Percentiles rank a stretch among this genome's conserved stretches.
Evolutionary conservation across 2,797 vertebrate species (phyloP).

Genomic region (Fringilla coelebs): DNA sequence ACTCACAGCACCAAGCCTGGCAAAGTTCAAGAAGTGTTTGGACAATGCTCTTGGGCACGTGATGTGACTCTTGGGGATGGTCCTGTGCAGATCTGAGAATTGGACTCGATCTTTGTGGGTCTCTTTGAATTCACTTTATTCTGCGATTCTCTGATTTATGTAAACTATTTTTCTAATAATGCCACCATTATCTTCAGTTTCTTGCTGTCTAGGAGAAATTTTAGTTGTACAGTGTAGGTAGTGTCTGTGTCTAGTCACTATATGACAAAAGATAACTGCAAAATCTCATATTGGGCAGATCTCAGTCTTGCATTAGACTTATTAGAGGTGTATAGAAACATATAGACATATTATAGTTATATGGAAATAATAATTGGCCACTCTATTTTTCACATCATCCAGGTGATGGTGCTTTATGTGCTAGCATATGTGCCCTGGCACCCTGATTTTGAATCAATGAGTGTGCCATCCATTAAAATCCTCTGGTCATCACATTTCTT

Average conservation of each 20-base stretch:
- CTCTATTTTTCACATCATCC: neutral
- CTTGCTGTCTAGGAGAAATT: neutral
- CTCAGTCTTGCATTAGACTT: neutral
- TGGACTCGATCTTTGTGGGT: neutral
- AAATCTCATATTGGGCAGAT: neutral
- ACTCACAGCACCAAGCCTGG: neutral
- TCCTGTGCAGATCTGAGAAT: neutral
- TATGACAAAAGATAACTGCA: neutral
- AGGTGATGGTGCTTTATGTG: neutral
- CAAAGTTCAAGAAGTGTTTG: neutral
- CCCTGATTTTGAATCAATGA: neutral
- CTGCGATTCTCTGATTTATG: neutral
- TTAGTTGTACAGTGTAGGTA: neutral
- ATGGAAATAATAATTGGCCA: neutral
- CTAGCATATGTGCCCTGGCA: neutral
- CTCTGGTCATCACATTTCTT: neutral
- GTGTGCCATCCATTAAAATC: neutral
- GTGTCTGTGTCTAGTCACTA: neutral
- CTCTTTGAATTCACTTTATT: neutral
- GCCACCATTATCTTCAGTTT: neutral
- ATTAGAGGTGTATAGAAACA: too few relatives aligned
- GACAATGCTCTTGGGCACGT: neutral
- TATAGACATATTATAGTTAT: too few relatives aligned
- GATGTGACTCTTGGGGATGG: neutral
- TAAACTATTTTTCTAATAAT: neutral